Conservation (phyloP, 2,797 vertebrate genomes). For the Anguilla anguilla region DNA sequence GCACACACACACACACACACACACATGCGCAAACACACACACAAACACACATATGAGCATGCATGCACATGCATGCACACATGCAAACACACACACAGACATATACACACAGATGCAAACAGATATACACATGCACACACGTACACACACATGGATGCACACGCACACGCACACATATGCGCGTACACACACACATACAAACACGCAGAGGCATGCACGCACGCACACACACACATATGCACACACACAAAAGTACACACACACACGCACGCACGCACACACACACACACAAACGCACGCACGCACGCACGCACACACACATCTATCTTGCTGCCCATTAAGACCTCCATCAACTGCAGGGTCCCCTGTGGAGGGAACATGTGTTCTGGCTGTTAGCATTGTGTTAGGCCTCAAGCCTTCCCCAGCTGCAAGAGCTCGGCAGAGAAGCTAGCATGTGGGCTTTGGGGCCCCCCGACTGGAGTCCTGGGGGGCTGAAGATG, state of each 20-base stretch:
- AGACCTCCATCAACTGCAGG: neutral
- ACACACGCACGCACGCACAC: neutral
- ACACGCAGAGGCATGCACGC: neutral
- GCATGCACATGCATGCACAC: neutral
- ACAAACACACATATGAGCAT: no score
- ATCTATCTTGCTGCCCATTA: neutral
- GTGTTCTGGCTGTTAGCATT: conserved; percentile 12
- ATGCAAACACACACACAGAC: no score
- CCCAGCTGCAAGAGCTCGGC: neutral
- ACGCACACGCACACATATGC: neutral
- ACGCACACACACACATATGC: neutral
- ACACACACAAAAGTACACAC: neutral
- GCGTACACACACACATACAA: neutral
- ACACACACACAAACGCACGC: no score
- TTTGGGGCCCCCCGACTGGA: neutral
- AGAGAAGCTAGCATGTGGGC: neutral
- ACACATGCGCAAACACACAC: no score
- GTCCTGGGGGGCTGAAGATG: neutral
- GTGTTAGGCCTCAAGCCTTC: neutral
- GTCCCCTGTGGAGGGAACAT: conserved; percentile 6
- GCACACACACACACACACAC: neutral
- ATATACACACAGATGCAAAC: no score
- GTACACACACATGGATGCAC: neutral
- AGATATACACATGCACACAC: no score
- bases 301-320: no score